phyloP scores from a whole-genome alignment of 2,888 invertebrate genomes.

The Elaeidobius kamerunicus region DNA sequence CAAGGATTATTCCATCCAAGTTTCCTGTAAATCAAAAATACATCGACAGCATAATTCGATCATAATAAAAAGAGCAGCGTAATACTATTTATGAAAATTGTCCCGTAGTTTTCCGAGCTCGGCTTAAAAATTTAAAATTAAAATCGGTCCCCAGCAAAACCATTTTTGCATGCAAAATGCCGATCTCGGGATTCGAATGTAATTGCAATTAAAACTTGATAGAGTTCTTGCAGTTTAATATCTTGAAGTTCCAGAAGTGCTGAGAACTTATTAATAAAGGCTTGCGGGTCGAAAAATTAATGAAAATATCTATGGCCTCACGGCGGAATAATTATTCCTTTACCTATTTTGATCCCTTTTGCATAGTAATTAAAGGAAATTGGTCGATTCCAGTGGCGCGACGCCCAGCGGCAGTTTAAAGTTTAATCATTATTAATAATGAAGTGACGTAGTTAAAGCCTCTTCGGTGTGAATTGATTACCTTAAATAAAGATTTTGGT shows the following conservation, averaged over 20 bases:
- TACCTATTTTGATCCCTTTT: conserved; percentile 2
- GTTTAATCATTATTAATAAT: no score
- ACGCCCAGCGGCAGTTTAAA: no score
- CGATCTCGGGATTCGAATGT: neutral
- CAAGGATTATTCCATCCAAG: no score
- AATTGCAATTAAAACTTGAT: conserved; percentile 27
- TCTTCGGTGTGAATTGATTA: no score
- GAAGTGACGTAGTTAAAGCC: no score
- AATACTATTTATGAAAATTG: no score
- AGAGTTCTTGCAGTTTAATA: conserved; percentile 23
- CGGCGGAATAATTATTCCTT: conserved; percentile 4
- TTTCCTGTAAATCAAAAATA: no score
- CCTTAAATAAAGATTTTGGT: no score
- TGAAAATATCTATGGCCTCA: conserved; percentile 17
- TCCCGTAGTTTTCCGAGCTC: no score
- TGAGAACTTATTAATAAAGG: conserved; percentile 21
- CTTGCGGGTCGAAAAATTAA: conserved; percentile 22
- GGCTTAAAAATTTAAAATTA: neutral
- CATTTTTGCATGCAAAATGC: conserved; percentile 3
- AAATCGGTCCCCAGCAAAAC: neutral
- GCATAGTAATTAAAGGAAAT: conserved; percentile 17
- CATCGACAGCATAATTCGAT: no score
- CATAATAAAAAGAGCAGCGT: no score
- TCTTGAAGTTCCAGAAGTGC: conserved; percentile 19
- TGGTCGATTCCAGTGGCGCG: conserved; percentile 8